phyloP scores from a whole-genome alignment of 2,113 vertebrate species.

The Bagarius yarrelli region DNA sequence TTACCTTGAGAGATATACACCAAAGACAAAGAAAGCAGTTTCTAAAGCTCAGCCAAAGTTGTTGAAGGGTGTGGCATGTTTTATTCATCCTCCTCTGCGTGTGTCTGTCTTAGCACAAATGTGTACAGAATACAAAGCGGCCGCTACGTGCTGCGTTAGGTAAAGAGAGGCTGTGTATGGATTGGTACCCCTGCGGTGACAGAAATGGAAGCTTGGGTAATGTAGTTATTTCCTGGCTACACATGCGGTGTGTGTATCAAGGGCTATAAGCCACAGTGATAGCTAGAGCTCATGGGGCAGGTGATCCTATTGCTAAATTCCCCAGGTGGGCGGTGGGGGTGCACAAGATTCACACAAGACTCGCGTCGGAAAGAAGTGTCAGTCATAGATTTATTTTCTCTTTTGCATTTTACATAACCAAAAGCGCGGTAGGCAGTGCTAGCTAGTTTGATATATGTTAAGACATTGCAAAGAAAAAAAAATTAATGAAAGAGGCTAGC shows the following conservation, averaged over 20 bases:
- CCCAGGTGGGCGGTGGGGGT: slow-evolving; percentile 42
- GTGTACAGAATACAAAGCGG: slow-evolving; percentile 40
- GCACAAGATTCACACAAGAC: slow-evolving; percentile 10
- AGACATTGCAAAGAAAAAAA: slow-evolving; percentile 65
- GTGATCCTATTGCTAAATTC: slow-evolving; percentile 59
- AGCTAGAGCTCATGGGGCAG: slow-evolving; percentile 54
- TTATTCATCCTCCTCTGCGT: slow-evolving; percentile 24
- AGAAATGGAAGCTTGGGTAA: slow-evolving; percentile 55
- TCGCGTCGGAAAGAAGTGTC: slow-evolving; percentile 22
- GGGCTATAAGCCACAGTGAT: slow-evolving; percentile 59
- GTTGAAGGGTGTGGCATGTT: slow-evolving; percentile 32
- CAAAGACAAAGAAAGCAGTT: slow-evolving; percentile 29
- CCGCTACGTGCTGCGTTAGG: slow-evolving; percentile 28
- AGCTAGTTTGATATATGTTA: slow-evolving; percentile 74
- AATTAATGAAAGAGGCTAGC: slow-evolving; percentile 73
- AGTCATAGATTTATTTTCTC: slow-evolving; percentile 58
- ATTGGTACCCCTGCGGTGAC: slow-evolving; percentile 47
- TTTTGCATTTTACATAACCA: slow-evolving; percentile 32
- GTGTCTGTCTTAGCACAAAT: slow-evolving; percentile 14
- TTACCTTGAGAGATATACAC: slow-evolving; percentile 51
- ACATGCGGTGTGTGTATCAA: slow-evolving; percentile 47
- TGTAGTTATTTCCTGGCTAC: slow-evolving; percentile 53
- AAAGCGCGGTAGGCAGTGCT: slow-evolving; percentile 59
- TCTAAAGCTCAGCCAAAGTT: slow-evolving; percentile 30
- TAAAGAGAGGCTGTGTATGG: slow-evolving; percentile 34